These are phyloP conservation scores for Mirza zaza DNA, from an alignment of 2,113 vertebrate species.

Conservation along the genomic window DNA sequence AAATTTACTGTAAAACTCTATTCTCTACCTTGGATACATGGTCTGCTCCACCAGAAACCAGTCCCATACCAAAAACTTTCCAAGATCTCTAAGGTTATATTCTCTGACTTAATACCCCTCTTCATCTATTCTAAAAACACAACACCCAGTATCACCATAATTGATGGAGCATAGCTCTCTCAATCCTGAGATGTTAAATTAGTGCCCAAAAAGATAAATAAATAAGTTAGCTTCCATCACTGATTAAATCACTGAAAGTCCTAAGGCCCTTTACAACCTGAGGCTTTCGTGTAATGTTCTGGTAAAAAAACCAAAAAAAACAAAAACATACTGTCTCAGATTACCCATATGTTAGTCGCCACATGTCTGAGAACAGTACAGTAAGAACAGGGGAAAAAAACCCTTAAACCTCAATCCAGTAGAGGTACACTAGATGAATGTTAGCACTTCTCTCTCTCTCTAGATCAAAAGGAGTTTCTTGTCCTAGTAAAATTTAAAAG, in stretches of 20 bases:
- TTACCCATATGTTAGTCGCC: background rate
- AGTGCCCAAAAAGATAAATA: background rate
- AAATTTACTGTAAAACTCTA: background rate
- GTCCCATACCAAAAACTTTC: background rate
- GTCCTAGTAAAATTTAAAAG: background rate
- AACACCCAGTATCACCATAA: background rate
- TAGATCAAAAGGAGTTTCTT: background rate
- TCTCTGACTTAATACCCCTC: background rate
- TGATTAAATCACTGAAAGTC: slow-evolving; percentile 16
- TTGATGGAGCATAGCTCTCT: background rate
- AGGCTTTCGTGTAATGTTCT: background rate
- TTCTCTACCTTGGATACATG: background rate
- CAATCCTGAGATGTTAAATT: background rate
- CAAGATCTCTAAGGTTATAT: background rate
- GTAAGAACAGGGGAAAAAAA: background rate
- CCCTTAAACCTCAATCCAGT: background rate
- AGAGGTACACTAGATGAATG: background rate
- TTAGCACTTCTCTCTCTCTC: background rate
- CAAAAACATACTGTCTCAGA: background rate
- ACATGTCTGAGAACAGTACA: background rate
- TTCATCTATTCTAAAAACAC: slow-evolving; percentile 29
- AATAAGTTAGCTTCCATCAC: background rate
- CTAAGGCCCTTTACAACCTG: background rate
- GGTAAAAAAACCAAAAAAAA: background rate
- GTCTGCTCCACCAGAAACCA: background rate